Evolutionary conservation across 64 coral and sea anemone species (phyloP), one percentile per base, ranked within the genome.

Genomic region (Platygyra sinensis): DNA sequence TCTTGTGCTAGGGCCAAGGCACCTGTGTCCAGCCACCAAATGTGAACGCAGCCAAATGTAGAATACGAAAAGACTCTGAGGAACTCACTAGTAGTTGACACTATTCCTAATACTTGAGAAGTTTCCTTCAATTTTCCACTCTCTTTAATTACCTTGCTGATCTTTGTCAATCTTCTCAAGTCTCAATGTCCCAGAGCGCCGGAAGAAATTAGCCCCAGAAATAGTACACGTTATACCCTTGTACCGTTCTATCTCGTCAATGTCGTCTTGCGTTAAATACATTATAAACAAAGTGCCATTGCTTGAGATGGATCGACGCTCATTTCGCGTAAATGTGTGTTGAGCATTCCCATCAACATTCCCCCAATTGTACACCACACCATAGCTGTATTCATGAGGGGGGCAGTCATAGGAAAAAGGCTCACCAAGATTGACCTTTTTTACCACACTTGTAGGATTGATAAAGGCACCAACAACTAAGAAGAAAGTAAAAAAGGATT

Each of bases 251-350:
- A 92, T 64, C 2, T 52, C 31, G 24, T 92, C 62, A 18, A 92
- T 36, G n/a, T 92, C 90, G 0, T 86, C 46, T 54, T 92, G 73
- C 8, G 55, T 77, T 11, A 92, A 32, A 79, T 79, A 87, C 42
- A 60, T 30, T 4, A 92, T 86, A 18, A 79, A 78, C 29, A 92
- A 57, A 19, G 78, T 59, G 24, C 90, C 90, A 79, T 62, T 92
- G 19, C 30, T 52, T 32, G 73, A 13, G 12, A 79, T 78, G 27
- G 60, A 83, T 31, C 71, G 83, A 31, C 74, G 52, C 5, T 74
- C 28, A 73, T 33, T 75, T 27, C 74, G 33, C 15, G 10, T 15
- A 16, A 88, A 64, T 46, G 60, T 69, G 25, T 42, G 54, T 0
- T 30, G 8, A 16, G n/a, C 17, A 17, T 5, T 1, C 24, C 3